These are phyloP conservation scores for Rana temporaria DNA, from an alignment of 2,113 vertebrate species.

Conservation along the genomic window DNA sequence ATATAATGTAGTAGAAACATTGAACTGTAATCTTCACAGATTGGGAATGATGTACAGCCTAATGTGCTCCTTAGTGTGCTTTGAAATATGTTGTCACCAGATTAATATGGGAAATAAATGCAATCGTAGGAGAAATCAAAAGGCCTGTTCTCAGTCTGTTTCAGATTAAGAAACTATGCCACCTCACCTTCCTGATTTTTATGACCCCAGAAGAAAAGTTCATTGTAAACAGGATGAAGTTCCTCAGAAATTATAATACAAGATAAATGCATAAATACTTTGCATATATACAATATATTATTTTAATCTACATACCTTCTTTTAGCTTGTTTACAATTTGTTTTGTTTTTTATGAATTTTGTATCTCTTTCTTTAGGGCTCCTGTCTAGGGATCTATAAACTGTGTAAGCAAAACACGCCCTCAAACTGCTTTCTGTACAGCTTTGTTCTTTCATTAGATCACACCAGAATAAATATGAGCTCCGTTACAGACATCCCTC, in stretches of 20 bases:
- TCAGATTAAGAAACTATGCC: no score
- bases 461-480: constrained; percentile 53
- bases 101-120: no score
- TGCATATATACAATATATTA: constrained; percentile 21
- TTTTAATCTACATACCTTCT: constrained; percentile 21
- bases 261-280: constrained; percentile 25
- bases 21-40: no score
- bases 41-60: no score
- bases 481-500: constrained; percentile 53
- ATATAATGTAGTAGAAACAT: no score
- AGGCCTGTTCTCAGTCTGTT: no score
- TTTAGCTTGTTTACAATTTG: constrained; percentile 42
- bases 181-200: not conserved
- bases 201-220: constrained; percentile 8
- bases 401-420: constrained; percentile 50
- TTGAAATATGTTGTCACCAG: no score
- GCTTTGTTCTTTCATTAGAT: constrained; percentile 54
- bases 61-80: no score
- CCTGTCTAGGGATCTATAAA: constrained; percentile 50
- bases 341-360: constrained; percentile 31
- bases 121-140: no score
- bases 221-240: no score
- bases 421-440: constrained; percentile 39
- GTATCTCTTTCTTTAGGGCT: constrained; percentile 48
- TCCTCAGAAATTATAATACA: constrained; percentile 36